Conservation (phyloP, 2,797 vertebrate species). For the Coranthus polyacanthus region DNA sequence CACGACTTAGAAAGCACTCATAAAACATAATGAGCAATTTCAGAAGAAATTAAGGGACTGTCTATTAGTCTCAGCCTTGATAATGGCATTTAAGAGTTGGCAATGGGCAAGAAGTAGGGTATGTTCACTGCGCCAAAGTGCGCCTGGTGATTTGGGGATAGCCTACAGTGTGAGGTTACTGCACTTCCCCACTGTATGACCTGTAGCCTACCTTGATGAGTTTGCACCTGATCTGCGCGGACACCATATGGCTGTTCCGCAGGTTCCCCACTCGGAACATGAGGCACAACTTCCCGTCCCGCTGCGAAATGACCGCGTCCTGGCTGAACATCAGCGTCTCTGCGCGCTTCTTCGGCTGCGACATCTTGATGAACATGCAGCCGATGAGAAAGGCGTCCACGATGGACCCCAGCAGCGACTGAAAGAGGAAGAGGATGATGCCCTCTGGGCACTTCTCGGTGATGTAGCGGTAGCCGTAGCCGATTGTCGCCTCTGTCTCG, state of each 20-base stretch:
- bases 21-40: constrained; percentile 59
- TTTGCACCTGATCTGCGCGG: constrained; percentile 94
- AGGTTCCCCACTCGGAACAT: constrained; percentile 95
- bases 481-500: constrained; percentile 93
- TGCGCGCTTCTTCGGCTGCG: constrained; percentile 93
- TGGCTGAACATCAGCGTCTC: constrained; percentile 95
- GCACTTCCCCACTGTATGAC: neutral
- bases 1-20: constrained; percentile 52
- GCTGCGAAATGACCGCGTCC: constrained; percentile 90
- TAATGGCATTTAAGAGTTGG: constrained; percentile 14
- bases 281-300: constrained; percentile 92
- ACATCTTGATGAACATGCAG: constrained; percentile 98
- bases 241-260: constrained; percentile 95
- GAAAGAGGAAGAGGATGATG: constrained; percentile 93
- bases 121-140: constrained; percentile 26
- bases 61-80: constrained; percentile 21
- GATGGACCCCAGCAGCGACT: constrained; percentile 92
- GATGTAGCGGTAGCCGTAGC: constrained; percentile 92
- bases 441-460: constrained; percentile 93
- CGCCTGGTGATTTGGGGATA: neutral
- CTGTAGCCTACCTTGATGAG: constrained; percentile 89
- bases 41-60: constrained; percentile 34
- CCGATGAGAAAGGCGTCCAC: constrained; percentile 94
- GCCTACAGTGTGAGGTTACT: neutral
- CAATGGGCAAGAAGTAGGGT: neutral